A percentile compares a stretch with the other conserved stretches of the same genome.
Evolutionary conservation across 2,113 vertebrate species (phyloP).

Genomic region (Scopus umbretta): DNA sequence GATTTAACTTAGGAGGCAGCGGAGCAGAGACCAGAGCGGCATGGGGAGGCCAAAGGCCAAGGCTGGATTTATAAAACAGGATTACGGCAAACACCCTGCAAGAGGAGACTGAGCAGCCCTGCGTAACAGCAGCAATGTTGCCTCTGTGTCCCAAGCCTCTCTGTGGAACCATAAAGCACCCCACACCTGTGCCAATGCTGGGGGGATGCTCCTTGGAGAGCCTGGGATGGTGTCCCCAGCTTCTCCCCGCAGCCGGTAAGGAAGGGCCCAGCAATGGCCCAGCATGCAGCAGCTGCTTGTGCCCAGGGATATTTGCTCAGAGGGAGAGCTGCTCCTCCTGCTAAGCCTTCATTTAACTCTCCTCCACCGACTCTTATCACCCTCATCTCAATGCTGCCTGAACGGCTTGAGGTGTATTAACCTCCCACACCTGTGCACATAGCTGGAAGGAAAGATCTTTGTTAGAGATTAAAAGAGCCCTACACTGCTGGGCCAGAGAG

Average conservation of each 20-base stretch:
- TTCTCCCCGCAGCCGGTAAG: not conserved
- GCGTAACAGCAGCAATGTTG: not conserved
- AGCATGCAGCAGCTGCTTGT: accelerated
- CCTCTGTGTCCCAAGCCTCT: not conserved
- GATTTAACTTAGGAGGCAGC: constrained; percentile 3
- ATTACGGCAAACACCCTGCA: not conserved
- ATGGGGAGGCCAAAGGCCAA: constrained; percentile 6
- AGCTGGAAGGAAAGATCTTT: not conserved
- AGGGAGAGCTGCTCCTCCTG: not conserved
- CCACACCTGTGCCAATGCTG: accelerated
- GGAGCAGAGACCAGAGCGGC: not conserved
- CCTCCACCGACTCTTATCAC: not conserved
- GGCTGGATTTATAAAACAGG: not conserved
- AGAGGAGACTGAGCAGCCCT: not conserved
- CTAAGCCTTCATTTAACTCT: not conserved
- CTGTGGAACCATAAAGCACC: not conserved
- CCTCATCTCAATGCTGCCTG: not conserved
- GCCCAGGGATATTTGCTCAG: not conserved
- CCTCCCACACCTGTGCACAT: not conserved
- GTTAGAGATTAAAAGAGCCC: not conserved
- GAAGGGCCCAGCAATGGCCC: not conserved
- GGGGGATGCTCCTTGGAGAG: not conserved
- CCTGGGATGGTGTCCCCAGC: not conserved
- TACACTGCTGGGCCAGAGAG: accelerated
- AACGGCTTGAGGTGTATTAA: not conserved